Evolutionary conservation across 2,797 vertebrate genomes (phyloP), one percentile per base, ranked within the genome.

Genomic region (Eulemur rubriventer): DNA sequence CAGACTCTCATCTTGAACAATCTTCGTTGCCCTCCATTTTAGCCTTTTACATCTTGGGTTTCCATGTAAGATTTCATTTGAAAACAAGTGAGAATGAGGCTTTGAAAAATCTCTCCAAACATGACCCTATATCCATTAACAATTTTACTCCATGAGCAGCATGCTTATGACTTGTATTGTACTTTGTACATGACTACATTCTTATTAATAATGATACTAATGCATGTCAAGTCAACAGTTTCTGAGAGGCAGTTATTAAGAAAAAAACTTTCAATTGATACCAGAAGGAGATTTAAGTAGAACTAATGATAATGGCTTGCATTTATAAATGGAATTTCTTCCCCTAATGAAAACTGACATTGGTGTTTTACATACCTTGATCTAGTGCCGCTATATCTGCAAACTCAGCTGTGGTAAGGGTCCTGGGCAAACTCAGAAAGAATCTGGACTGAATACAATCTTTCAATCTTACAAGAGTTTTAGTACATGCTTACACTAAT

Each of bases 291-390:
- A 93, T 91, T 73, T 95, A 94, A 87, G 61, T 84, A 97, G 78
- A 67, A 57, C 3, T 93, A 94, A 72, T 48, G 59, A 50, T 75
- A 79, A 90, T 93, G 72, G 72, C 11, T 88, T 88, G 18, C 7
- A 75, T 83, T 93, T 89, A 73, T 72, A 90, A 82, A 87, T 80
- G 78, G 41, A 95, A 82, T 95, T 96, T 93, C 18, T 91, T 94
- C 26, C 69, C 17, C 2, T 30, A 90, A 70, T 89, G 86, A 92
- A 83, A 94, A 63, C 16, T 85, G 28, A 33, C 33, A 65, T 38
- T 69, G 65, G n/a, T 90, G 84, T 87, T 33, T 82, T 61, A 84
- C 10, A 38, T 48, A 76, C 17, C 63, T 82, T 78, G 30, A 79
- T 89, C 55, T 79, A 61, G 73, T 82, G 65, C 75, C 94, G 52